These are phyloP conservation scores for Tenthredo mesomela DNA, from an alignment of 2,888 invertebrate genomes.

Conservation along the genomic window DNA sequence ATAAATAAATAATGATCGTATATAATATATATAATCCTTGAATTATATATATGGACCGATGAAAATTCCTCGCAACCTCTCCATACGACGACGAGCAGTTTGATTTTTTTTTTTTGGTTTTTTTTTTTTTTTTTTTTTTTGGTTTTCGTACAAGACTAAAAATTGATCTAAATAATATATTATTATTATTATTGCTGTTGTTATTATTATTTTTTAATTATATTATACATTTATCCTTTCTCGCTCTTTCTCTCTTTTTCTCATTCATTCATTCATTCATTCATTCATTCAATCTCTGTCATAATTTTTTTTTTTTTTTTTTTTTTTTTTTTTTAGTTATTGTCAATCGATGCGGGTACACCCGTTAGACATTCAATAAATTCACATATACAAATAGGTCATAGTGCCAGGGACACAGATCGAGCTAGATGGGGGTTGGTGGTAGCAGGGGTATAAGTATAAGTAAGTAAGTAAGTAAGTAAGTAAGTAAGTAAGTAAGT, in stretches of 20 bases:
- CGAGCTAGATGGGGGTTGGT: background rate
- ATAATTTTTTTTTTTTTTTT: background rate
- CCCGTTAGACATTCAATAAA: background rate
- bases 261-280: background rate
- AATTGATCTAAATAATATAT: background rate
- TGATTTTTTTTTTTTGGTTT: background rate
- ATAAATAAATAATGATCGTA: background rate
- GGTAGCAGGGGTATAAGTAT: background rate
- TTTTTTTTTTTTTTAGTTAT: background rate
- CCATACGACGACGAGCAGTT: slow-evolving; percentile 64
- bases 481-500: no score
- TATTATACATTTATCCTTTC: slow-evolving; percentile 23
- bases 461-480: background rate
- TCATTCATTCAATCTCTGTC: background rate
- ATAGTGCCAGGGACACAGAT: slow-evolving; percentile 34
- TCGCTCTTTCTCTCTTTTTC: background rate
- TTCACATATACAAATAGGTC: slow-evolving; percentile 23
- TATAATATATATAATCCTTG: background rate
- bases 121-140: slow-evolving; percentile 17
- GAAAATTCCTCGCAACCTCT: slow-evolving; percentile 64
- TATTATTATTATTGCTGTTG: background rate
- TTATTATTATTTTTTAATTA: background rate
- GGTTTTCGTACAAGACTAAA: background rate
- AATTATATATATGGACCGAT: background rate
- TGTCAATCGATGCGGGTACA: background rate